Evolutionary conservation across 2,888 invertebrate genomes (phyloP), one percentile per base, ranked within the genome.

Genomic region (Scaptodrosophila latifasciaeformis): DNA sequence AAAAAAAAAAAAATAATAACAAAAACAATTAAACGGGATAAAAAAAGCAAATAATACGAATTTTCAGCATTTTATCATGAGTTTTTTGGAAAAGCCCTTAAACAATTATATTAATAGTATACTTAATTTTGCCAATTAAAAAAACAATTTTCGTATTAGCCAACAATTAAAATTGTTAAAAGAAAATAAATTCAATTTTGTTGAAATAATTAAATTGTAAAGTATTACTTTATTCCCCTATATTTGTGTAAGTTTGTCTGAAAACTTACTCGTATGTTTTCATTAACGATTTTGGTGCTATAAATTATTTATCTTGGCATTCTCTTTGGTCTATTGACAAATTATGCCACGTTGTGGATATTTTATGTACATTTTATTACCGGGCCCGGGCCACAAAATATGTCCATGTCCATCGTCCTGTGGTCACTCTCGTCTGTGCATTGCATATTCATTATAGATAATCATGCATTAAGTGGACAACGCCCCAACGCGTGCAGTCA

Each of bases 381-480:
- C 31, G 5, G 31, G 15, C 27, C 2, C 40, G 24, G 12, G 24
- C 24, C 19, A 21, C 37, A 35, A 40, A 19, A 35, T 53, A 42
- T 54, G 29, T 30, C 49, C 21, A 48, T 48, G 30, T 12, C 17
- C 37, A n/a, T n/a, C n/a, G n/a, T n/a, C n/a, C n/a, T n/a, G n/a
- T n/a, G n/a, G n/a, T n/a, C n/a, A n/a, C n/a, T n/a, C n/a, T n/a
- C n/a, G n/a, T n/a, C 24, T 5, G 50, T 43, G 54, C 60, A 62
- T 62, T 61, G 76, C 80, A 67, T 79, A 76, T 74, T 74, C 77
- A 76, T 79, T 72, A 71, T 64, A 57, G 74, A 79, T 75, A 75
- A 75, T 79, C 80, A 63, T 51, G 62, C 62, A 59, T 66, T 75
- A 76, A 79, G 62, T 69, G 80, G 64, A 64, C 79, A 64, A 46